phyloP scores from a whole-genome alignment of 2,797 vertebrate genomes.

The Trematomus bernacchii region DNA sequence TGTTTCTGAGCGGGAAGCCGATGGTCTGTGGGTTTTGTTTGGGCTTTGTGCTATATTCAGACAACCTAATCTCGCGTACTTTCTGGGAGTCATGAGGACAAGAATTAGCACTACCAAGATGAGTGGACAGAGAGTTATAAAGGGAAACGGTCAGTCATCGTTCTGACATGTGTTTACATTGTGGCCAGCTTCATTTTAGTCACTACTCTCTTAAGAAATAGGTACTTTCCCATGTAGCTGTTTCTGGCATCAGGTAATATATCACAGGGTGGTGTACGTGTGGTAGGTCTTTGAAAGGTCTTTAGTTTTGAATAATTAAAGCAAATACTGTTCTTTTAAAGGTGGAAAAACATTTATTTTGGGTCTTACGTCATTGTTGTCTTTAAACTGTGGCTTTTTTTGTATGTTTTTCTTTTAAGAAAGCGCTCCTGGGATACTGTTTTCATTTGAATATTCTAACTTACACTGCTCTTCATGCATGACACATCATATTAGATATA shows the following conservation, averaged over 20 bases:
- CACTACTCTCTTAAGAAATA: conserved; percentile 72
- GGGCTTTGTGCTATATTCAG: conserved; percentile 70
- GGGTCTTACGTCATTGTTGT: conserved; percentile 2
- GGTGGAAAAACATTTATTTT: conserved; percentile 13
- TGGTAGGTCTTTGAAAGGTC: conserved; percentile 36
- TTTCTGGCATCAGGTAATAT: conserved; percentile 74
- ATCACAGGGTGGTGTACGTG: conserved; percentile 56
- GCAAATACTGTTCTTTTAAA: conserved; percentile 6
- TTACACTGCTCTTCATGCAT: not conserved
- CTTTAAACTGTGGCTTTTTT: not conserved
- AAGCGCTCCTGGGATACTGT: not conserved
- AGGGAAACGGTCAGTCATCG: conserved; percentile 76
- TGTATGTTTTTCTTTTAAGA: not conserved
- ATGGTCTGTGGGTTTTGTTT: conserved; percentile 78
- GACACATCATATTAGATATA: not conserved
- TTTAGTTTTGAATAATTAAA: conserved; percentile 44
- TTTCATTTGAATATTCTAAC: not conserved
- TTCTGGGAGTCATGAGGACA: conserved; percentile 60
- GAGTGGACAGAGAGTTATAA: conserved; percentile 80
- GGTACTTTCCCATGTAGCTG: conserved; percentile 78
- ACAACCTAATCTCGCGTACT: conserved; percentile 61
- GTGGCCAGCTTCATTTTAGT: conserved; percentile 78
- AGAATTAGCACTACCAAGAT: conserved; percentile 76
- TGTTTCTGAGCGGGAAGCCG: conserved; percentile 73
- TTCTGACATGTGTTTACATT: conserved; percentile 80